phyloP scores from a whole-genome alignment of 2,888 invertebrate genomes.

The Ophion costatus region DNA sequence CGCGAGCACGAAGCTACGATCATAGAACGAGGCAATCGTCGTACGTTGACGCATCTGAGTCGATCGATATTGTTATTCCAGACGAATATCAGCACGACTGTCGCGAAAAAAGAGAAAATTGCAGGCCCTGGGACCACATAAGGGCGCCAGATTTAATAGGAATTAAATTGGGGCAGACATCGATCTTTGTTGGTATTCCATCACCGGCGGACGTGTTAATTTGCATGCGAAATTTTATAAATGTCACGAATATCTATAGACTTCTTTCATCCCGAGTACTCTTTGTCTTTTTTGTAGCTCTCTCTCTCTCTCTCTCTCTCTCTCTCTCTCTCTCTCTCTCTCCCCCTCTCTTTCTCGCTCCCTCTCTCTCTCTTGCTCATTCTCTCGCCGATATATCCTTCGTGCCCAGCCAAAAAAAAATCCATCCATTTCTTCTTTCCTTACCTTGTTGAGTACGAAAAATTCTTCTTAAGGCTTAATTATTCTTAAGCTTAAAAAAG shows the following conservation, averaged over 20 bases:
- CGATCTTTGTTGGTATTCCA: constrained; percentile 23
- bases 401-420: no score
- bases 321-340: constrained; percentile 17
- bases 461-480: no score
- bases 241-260: not conserved
- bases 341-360: not conserved
- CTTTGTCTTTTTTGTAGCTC: not conserved
- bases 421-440: no score
- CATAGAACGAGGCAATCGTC: no score
- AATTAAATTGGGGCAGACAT: constrained; percentile 1
- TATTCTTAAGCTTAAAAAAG: no score
- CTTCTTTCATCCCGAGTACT: not conserved
- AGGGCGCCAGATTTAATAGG: constrained; percentile 6
- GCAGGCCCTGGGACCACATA: no score
- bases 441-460: no score
- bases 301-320: not conserved
- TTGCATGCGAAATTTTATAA: constrained; percentile 23
- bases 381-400: no score
- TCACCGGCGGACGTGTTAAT: constrained; percentile 14
- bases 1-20: no score
- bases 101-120: not conserved
- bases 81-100: no score
- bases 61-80: not conserved
- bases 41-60: no score
- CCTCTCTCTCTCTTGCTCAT: no score